Conservation (phyloP, 2,113 vertebrate species). For the Dasyurus viverrinus region DNA sequence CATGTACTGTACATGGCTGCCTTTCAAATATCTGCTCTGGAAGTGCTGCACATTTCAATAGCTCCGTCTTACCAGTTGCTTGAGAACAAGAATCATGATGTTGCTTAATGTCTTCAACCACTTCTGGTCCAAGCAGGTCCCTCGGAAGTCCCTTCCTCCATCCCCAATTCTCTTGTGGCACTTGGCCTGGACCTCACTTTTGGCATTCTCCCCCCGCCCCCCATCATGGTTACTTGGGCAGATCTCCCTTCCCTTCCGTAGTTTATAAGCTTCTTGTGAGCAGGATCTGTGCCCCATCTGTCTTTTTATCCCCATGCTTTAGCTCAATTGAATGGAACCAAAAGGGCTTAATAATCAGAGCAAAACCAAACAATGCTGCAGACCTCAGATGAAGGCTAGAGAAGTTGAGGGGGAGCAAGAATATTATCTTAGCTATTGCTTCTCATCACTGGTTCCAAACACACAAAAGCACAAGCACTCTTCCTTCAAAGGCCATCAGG, state of each 20-base stretch:
- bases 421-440: slow-evolving; percentile 1
- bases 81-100: neutral
- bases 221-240: neutral
- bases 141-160: neutral
- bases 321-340: neutral
- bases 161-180: neutral
- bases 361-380: neutral
- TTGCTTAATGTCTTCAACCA: neutral
- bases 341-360: neutral
- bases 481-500: slow-evolving; percentile 39
- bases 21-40: neutral
- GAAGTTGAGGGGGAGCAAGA: slow-evolving; percentile 11
- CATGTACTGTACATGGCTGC: neutral
- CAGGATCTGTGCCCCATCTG: neutral
- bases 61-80: neutral
- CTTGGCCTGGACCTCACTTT: neutral
- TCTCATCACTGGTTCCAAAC: slow-evolving; percentile 44
- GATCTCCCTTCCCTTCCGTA: neutral
- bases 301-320: neutral
- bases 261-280: neutral
- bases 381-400: neutral
- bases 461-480: slow-evolving; percentile 45
- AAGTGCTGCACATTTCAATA: neutral
- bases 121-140: neutral
- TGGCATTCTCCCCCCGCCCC: neutral